Conservation (phyloP, 2,113 vertebrate genomes). For the Carassius auratus region DNA sequence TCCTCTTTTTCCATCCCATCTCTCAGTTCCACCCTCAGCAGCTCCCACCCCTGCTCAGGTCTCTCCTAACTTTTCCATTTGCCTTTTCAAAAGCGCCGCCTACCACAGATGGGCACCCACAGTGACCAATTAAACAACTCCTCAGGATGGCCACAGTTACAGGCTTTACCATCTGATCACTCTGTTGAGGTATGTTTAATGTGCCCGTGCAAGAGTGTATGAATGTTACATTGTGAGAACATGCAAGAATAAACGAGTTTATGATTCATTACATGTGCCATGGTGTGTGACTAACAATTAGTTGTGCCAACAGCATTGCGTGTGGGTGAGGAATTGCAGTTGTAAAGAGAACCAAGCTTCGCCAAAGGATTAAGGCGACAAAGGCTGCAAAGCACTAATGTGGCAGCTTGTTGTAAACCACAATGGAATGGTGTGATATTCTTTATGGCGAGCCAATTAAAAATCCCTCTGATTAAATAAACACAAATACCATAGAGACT, state of each 20-base stretch:
- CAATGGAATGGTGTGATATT: background rate
- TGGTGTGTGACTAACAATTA: slow-evolving; percentile 14
- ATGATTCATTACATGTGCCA: slow-evolving; percentile 25
- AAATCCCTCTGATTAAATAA: slow-evolving; percentile 25
- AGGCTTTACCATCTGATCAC: slow-evolving; percentile 42
- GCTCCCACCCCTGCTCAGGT: background rate
- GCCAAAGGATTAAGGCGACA: slow-evolving; percentile 21
- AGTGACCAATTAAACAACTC: slow-evolving; percentile 53
- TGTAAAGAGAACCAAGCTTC: slow-evolving; percentile 10
- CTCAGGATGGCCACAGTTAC: slow-evolving; percentile 38
- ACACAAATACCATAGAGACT: background rate
- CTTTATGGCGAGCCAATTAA: slow-evolving; percentile 14
- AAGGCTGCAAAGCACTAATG: background rate
- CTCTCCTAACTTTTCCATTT: slow-evolving; percentile 1
- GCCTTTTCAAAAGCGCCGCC: slow-evolving; percentile 40
- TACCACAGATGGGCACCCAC: slow-evolving; percentile 52
- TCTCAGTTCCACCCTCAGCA: slow-evolving; percentile 8
- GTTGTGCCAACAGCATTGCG: background rate
- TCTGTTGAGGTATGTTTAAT: slow-evolving; percentile 12
- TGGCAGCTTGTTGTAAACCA: background rate
- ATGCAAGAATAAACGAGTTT: slow-evolving; percentile 14
- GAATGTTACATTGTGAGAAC: background rate
- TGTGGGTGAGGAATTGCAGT: slow-evolving; percentile 23
- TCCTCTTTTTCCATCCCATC: slow-evolving; percentile 17
- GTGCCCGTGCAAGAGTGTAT: background rate